Evolutionary conservation across 2,888 invertebrate genomes (phyloP).

Genomic region (Portevinia maculata): DNA sequence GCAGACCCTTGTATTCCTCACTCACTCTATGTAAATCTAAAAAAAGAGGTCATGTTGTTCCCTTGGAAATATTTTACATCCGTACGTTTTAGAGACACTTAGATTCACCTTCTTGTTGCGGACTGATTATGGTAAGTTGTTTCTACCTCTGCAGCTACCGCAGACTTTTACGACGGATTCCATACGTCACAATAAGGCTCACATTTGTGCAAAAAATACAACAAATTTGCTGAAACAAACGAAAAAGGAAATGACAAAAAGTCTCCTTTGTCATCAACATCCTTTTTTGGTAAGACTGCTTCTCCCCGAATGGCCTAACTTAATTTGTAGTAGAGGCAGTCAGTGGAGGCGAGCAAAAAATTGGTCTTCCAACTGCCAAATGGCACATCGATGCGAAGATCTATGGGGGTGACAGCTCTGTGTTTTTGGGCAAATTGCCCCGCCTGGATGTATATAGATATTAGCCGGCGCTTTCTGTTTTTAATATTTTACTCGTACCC

Average conservation of each 20-base stretch:
- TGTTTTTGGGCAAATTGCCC: slow-evolving; percentile 61
- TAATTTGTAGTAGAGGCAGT: slow-evolving; percentile 72
- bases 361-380: slow-evolving; percentile 65
- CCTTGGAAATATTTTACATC: slow-evolving; percentile 31
- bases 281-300: slow-evolving; percentile 31
- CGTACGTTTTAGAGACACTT: slow-evolving; percentile 36
- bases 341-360: slow-evolving; percentile 34
- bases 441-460: slow-evolving; percentile 55
- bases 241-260: neutral
- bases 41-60: slow-evolving; percentile 53
- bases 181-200: slow-evolving; percentile 34
- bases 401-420: slow-evolving; percentile 54
- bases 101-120: slow-evolving; percentile 47
- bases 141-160: slow-evolving; percentile 51
- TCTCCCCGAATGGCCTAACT: slow-evolving; percentile 74
- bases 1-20: neutral
- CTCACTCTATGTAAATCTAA: slow-evolving; percentile 15
- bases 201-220: slow-evolving; percentile 10
- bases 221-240: slow-evolving; percentile 16
- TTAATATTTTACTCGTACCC: slow-evolving; percentile 28
- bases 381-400: slow-evolving; percentile 62
- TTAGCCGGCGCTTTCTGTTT: slow-evolving; percentile 64
- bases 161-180: slow-evolving; percentile 52
- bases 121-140: slow-evolving; percentile 51
- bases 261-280: slow-evolving; percentile 60